These are phyloP conservation scores for Ectobius pallidus DNA, from an alignment of 2,888 invertebrate genomes.

Conservation along the genomic window DNA sequence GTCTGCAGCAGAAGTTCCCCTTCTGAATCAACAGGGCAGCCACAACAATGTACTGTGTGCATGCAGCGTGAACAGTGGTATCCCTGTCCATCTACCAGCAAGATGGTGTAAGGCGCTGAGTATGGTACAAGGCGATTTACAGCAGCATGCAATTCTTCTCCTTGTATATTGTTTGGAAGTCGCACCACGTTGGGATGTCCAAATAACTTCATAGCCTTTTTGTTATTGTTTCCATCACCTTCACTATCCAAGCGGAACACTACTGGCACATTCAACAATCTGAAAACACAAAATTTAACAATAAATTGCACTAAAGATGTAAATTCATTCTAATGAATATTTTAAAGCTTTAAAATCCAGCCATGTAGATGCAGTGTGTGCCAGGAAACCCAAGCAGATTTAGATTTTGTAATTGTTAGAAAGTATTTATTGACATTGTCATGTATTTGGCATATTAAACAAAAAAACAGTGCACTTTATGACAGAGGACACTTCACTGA, in stretches of 20 bases:
- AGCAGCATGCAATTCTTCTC: slow-evolving; percentile 57
- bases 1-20: slow-evolving; percentile 59
- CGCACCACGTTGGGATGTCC: slow-evolving; percentile 63
- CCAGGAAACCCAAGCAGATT: too few species aligned
- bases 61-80: slow-evolving; percentile 64
- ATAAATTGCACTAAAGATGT: too few species aligned
- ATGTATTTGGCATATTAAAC: too few species aligned
- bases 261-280: slow-evolving; percentile 61
- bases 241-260: slow-evolving; percentile 60
- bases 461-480: too few species aligned
- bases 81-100: slow-evolving; percentile 65
- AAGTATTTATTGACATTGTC: too few species aligned
- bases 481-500: too few species aligned
- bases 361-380: too few species aligned
- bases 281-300: slow-evolving; percentile 48
- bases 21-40: slow-evolving; percentile 59
- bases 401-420: too few species aligned
- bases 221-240: slow-evolving; percentile 57
- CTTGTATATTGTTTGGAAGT: slow-evolving; percentile 60
- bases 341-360: too few species aligned
- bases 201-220: slow-evolving; percentile 56
- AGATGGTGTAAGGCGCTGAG: slow-evolving; percentile 57
- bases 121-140: slow-evolving; percentile 58
- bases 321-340: too few species aligned
- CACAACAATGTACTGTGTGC: slow-evolving; percentile 61